Evolutionary conservation across 1,140 invertebrate genomes (phyloP).

Genomic region (Vollenhovia emeryi): DNA sequence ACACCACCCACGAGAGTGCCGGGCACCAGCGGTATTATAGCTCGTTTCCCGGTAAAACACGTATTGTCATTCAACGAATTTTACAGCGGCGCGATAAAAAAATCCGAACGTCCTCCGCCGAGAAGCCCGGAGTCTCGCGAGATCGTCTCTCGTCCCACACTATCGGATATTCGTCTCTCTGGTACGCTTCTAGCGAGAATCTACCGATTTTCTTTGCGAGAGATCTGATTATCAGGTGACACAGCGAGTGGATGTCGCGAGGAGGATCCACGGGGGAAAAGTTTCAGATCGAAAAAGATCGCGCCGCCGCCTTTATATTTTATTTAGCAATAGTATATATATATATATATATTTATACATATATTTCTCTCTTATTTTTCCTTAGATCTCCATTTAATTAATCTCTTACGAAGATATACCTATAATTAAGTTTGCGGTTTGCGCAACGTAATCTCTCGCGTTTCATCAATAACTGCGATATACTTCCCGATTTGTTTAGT

Average conservation of each 20-base stretch:
- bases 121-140: neutral
- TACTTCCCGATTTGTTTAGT: conserved; percentile 46
- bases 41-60: conserved; percentile 74
- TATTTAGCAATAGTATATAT: conserved; percentile 46
- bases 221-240: conserved; percentile 13
- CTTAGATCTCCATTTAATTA: conserved; percentile 63
- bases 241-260: neutral
- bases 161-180: conserved; percentile 57
- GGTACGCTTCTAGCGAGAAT: neutral
- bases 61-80: conserved; percentile 85
- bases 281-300: conserved; percentile 12
- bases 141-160: conserved; percentile 54
- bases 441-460: conserved; percentile 26
- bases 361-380: conserved; percentile 52
- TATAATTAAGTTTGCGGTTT: conserved; percentile 61
- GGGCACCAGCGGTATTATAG: conserved; percentile 58
- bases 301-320: conserved; percentile 28
- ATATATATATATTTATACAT: conserved; percentile 36
- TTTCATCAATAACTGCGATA: conserved; percentile 50
- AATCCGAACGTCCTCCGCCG: conserved; percentile 9
- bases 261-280: neutral
- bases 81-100: conserved; percentile 53
- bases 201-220: conserved; percentile 31
- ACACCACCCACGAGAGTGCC: conserved; percentile 56
- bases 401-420: conserved; percentile 73